Evolutionary conservation across 2,888 invertebrate genomes (phyloP), one percentile per base, ranked within the genome.

Genomic region (Podabrus alpinus): DNA sequence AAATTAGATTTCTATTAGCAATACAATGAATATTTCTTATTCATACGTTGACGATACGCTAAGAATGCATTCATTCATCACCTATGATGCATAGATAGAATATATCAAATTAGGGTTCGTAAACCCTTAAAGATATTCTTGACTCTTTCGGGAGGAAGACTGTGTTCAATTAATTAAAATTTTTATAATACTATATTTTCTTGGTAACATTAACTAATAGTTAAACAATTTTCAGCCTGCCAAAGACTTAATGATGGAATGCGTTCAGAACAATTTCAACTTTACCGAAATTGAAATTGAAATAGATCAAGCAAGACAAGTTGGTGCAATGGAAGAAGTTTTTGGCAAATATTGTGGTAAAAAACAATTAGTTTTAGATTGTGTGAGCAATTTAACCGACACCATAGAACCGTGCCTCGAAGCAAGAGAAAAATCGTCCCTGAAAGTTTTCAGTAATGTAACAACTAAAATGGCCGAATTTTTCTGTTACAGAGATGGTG

Each of bases 401-500:
- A 88, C 90, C 2, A 81, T 93, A 1, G 89, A 91, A 79, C 89
- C 90, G 0, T 95, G 95, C 81, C 87, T 95, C 73, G 89, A 90
- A 0, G 83, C 86, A 0, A 87, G 90, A 0, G 95, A 95, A 82
- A 89, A 88, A 68, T 88, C 89, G 1, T 91, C 90, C 70, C 89
- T 92, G 66, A 89, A 90, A 76, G 90, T 90, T 0, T 85, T 92
- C 0, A 87, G 91, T 83, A 92, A 93, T 79, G 91, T 94, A 45
- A 90, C 94, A 0, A 90, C 92, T 60, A 92, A 93, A 77, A 86
- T 95, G 0, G 88, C 92, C 0, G 90, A 92, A 79, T 95, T 95
- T 83, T 88, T 94, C 19, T 95, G 95, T 83, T 92, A 89, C 82
- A 94, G 94, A 81, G 94, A 94, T 80, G 95, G 95, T 10, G 95